Evolutionary conservation across 2,888 invertebrate species (phyloP), one percentile per base, ranked within the genome.

Genomic region (Malachius bipustulatus): DNA sequence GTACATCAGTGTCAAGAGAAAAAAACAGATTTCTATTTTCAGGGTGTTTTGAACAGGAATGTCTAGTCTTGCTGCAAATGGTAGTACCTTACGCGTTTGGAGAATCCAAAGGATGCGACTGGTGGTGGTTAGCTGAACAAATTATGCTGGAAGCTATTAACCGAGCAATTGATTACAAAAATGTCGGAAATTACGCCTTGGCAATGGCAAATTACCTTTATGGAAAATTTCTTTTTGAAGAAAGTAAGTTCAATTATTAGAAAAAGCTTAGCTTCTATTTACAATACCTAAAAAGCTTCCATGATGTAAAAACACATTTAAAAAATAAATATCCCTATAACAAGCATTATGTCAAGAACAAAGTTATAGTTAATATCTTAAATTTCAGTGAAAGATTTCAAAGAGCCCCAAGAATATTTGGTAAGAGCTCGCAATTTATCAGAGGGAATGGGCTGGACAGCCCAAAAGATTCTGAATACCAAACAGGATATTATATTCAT

Each of bases 101-200:
- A n/a, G n/a, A n/a, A n/a, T 13, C 65, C 64, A 14, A 65, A 65
- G 47, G 67, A 67, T 1, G n/a, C n/a, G n/a, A n/a, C n/a, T 69
- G 71, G 50, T 54, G 69, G 41, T 74, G 73, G 73, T 50, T 74
- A 8, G 70, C 71, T 0, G 70, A 72, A 44, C 70, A 71, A 47
- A 57, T 73, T 32, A 64, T 65, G 39, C 47, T 67, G 4, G 64
- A 67, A 2, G 45, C 64, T 1, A 64, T 71, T 12, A 65, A 65
- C 1, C 60, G 67, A 1, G 61, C 64, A 1, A 61, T 63, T 34
- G 54, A 59, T 34, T 66, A 59, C 41, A 39, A 62, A 4, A 44
- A 64, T 1, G 68, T 69, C 30, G 69, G 66, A 2, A 67, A 68
- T 2, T 60, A 67, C 26, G 63, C 63, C 39, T 65, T 70, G 44